Base-by-base conservation (phyloP, 2,888 invertebrate species). In the Ornithoptera priamus region DNA sequence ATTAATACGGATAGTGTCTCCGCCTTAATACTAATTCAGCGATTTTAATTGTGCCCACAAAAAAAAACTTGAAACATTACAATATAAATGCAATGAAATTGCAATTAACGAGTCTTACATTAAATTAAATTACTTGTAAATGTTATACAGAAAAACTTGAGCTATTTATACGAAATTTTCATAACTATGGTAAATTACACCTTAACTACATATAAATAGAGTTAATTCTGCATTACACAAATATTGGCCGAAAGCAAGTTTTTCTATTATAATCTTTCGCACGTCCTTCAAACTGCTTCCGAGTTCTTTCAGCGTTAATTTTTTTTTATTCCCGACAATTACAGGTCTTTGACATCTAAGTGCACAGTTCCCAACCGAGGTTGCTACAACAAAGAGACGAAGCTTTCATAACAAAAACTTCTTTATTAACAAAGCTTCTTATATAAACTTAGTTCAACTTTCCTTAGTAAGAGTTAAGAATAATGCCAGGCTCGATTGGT, bases 271-370 rank as follows among this genome's bases (percentile, higher is more conserved):
- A 72, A 73, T 62, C 70, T 72, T 72, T 75, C 74, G 70, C 73
- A 50, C 72, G 81, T 75, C 86, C 86, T 87, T 86, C 84, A 60
- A 68, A 78, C 77, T 78, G 77, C 81, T 86, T 86, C 85, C 85
- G 84, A 87, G 84, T 82, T 78, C 71, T 80, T 78, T 75, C 77
- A 7, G 76, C 73, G 76, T 76, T 46, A 60, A 50, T 74, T 73
- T 78, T 73, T 71, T 73, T 22, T 22, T 76, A 74, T 64, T 30
- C 56, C 36, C 24, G 22, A 62, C 59, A 24, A 39, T 50, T 69
- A 61, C 50, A 30, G 61, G 58, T 42, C 62, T 6, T 50, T 62
- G 62, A 50, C 66, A 59, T 53, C 18, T 62, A 46, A 57, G 62
- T 53, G 39, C 39, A 50, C 20, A 22, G 10, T 24, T 58, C 24